phyloP scores from a whole-genome alignment of 2,797 vertebrate species.

The Coregonus ussuriensis region DNA sequence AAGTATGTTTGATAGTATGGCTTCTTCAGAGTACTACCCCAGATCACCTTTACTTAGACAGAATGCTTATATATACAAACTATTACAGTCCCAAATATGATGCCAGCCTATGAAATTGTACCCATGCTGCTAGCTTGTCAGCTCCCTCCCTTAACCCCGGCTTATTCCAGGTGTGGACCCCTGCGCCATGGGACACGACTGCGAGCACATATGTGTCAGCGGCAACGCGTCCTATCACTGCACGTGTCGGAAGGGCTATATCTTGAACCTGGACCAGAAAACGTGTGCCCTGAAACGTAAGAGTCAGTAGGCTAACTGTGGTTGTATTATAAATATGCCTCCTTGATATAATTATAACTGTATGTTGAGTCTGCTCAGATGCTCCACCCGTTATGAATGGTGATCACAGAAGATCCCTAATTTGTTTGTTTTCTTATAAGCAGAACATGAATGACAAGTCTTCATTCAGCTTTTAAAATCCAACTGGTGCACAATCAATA shows the following conservation, averaged over 20 bases:
- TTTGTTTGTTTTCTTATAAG: constrained; percentile 20
- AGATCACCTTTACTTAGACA: background rate
- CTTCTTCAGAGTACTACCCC: background rate
- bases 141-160: constrained; percentile 49
- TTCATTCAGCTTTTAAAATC: constrained; percentile 48
- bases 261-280: constrained; percentile 84
- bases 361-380: constrained; percentile 2
- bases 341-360: constrained; percentile 28
- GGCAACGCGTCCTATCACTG: constrained; percentile 79
- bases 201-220: constrained; percentile 85
- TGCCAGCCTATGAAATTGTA: constrained; percentile 35
- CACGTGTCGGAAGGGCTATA: constrained; percentile 80
- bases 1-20: background rate
- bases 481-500: constrained; percentile 29
- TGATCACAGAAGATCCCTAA: constrained; percentile 11
- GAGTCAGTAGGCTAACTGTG: constrained; percentile 41
- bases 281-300: constrained; percentile 83
- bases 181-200: constrained; percentile 83
- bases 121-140: constrained; percentile 40
- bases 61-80: background rate
- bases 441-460: constrained; percentile 9
- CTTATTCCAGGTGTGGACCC: constrained; percentile 77
- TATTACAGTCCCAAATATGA: constrained; percentile 4
- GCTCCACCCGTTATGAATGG: too few species aligned
- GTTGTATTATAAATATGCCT: constrained; percentile 26